Base-by-base conservation (phyloP, 1,140 invertebrate species). In the Magallana gigas region DNA sequence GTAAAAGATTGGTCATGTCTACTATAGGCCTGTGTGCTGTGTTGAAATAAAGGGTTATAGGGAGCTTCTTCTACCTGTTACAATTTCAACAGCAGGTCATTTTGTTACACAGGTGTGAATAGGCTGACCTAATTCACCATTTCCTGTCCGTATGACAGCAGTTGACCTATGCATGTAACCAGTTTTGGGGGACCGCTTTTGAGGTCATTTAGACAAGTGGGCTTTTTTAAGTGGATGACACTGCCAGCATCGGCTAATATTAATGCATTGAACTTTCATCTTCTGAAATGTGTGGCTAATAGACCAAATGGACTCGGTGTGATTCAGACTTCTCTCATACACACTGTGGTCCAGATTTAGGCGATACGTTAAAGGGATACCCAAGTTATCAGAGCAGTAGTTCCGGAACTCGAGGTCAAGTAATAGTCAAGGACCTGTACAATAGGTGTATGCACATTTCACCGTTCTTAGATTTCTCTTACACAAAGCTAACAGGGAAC, bases 231-330 rank as follows among this genome's bases (percentile, higher is more conserved):
- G 68, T 76, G 68, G 68, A 23, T 76, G 68, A 76, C 68, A 76
- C 68, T 76, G 68, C 68, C 68, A 76, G 68, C 23, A 12, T 76
- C 23, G 23, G 8, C 23, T 76, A 12, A 76, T 76, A 76, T 76
- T 76, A 76, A 76, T 76, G 68, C 68, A 76, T 76, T 76, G 68
- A 76, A 76, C 68, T 76, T 76, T 76, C 68, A 76, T 76, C 68
- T 76, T 18, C 23, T 36, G 23, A 76, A n/a, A 62, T n/a, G n/a
- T 62, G 36, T 48, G 60, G 60, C 60, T 62, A 62, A 16, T 9
- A 62, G 68, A 76, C 11, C 23, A 2, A 18, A 29, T 18, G 23
- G 68, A 76, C 68, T 4, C 5, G 3, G 36, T 8, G 12, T 6
- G n/a, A 62, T 16, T 16, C 23, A 76, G 36, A 12, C 23, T 76